Conservation (phyloP, 2,888 invertebrate genomes). For the Melinaea marsaeus region DNA sequence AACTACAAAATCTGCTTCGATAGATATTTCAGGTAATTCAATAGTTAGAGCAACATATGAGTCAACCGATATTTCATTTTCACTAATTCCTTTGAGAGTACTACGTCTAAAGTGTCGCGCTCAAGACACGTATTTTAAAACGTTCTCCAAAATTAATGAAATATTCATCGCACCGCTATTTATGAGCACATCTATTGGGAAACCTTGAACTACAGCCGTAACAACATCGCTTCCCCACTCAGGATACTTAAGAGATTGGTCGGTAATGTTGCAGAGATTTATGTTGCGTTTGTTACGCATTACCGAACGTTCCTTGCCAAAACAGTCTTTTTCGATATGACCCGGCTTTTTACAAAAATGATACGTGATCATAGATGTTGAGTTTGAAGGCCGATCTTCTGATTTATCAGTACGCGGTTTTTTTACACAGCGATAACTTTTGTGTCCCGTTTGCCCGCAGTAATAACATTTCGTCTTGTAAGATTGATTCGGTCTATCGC, state of each 20-base stretch:
- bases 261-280: not conserved
- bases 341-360: constrained; percentile 9
- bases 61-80: constrained; percentile 13
- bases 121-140: constrained; percentile 22
- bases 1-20: constrained; percentile 31
- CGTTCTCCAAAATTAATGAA: constrained; percentile 14
- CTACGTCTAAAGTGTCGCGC: constrained; percentile 6
- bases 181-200: constrained; percentile 32
- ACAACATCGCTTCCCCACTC: not conserved
- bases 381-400: not conserved
- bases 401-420: not conserved
- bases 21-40: constrained; percentile 24
- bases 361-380: not conserved
- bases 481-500: not conserved
- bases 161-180: constrained; percentile 17
- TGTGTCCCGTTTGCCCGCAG: constrained; percentile 1
- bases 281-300: not conserved
- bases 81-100: constrained; percentile 23
- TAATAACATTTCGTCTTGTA: not conserved
- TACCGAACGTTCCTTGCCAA: not conserved
- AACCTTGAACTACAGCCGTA: constrained; percentile 18
- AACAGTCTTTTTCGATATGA: constrained; percentile 2
- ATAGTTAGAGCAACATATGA: constrained; percentile 23
- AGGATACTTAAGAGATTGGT: not conserved
- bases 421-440: constrained; percentile 1